Evolutionary conservation across 2,888 invertebrate species (phyloP).

Genomic region (Hydrotaea diabolus): DNA sequence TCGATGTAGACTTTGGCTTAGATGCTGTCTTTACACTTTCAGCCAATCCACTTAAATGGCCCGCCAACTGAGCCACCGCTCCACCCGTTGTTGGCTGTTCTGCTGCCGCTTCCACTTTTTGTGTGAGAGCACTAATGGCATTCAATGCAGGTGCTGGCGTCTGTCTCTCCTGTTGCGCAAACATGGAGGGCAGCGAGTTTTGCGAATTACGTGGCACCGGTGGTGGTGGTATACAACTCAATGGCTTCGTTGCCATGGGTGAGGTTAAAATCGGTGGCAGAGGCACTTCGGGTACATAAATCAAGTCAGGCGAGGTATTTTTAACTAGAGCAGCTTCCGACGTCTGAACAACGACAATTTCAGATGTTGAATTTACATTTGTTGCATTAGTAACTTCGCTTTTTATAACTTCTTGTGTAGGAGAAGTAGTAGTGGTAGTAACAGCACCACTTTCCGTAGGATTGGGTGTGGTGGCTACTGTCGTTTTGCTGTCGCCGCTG

Average conservation of each 20-base stretch:
- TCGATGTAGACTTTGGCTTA: conserved; percentile 71
- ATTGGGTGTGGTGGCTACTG: conserved; percentile 14
- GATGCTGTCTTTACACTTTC: conserved; percentile 75
- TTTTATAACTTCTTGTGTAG: background rate
- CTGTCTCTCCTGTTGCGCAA: conserved; percentile 72
- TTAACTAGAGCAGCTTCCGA: conserved; percentile 15
- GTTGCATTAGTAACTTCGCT: background rate
- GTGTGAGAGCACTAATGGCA: conserved; percentile 76
- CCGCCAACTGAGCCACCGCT: conserved; percentile 76
- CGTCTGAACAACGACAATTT: conserved; percentile 19
- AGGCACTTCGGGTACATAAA: conserved; percentile 67
- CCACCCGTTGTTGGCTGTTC: conserved; percentile 65
- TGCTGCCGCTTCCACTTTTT: conserved; percentile 74
- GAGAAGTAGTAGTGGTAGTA: background rate
- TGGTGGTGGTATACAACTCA: conserved; percentile 85
- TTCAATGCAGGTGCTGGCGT: conserved; percentile 69
- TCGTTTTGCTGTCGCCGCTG: background rate
- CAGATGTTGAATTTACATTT: background rate
- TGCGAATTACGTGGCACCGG: conserved; percentile 85
- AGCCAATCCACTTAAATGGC: conserved; percentile 78
- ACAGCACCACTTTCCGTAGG: conserved; percentile 32
- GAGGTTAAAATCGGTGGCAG: conserved; percentile 80
- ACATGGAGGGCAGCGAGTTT: conserved; percentile 75
- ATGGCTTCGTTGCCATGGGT: conserved; percentile 82
- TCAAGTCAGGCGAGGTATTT: conserved; percentile 48